Evolutionary conservation across 2,888 invertebrate species (phyloP).

Genomic region (Notodonta dromedarius): DNA sequence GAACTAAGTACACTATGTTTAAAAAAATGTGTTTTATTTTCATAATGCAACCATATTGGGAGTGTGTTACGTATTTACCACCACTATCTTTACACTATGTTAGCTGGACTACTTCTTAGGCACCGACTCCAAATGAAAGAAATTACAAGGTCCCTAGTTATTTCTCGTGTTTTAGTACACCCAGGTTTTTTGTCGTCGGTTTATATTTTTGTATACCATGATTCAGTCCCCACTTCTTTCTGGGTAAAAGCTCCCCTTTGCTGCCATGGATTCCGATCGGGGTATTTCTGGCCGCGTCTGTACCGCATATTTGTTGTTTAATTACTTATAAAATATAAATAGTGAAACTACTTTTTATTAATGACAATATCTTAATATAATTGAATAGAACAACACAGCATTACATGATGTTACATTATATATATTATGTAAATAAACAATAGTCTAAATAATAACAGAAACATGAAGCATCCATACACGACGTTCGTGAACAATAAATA

Average conservation of each 20-base stretch:
- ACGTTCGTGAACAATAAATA: neutral
- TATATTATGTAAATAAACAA: neutral
- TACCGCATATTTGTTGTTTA: neutral
- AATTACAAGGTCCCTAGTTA: no score
- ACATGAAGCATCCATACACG: neutral
- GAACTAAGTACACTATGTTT: neutral
- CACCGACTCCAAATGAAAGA: no score
- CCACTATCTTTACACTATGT: no score
- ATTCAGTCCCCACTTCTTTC: no score
- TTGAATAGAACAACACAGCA: neutral
- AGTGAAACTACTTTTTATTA: neutral
- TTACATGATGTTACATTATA: neutral
- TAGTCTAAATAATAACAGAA: neutral
- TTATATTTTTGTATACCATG: no score
- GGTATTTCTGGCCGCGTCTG: no score
- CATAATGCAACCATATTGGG: neutral
- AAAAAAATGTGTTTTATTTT: slow-evolving; percentile 1
- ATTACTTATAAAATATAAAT: neutral
- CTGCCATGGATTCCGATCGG: no score
- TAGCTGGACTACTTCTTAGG: no score
- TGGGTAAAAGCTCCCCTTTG: no score
- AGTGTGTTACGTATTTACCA: no score
- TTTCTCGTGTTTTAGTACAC: no score
- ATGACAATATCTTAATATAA: neutral
- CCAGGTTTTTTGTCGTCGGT: no score